Evolutionary conservation across 1,140 invertebrate genomes (phyloP).

Genomic region (Trypoxylus dichotomus): DNA sequence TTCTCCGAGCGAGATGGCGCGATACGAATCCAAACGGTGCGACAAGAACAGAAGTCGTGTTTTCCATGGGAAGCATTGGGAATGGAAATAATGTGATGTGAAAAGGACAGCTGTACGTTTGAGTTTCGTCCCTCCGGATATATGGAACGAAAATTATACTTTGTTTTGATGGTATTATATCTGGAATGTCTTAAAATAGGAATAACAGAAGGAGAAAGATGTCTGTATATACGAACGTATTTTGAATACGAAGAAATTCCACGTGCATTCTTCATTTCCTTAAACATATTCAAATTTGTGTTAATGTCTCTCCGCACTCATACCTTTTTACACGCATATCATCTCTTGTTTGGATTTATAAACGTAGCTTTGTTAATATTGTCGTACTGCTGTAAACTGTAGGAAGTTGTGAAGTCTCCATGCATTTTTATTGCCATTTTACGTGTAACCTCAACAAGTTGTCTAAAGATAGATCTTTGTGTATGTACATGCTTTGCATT

Average conservation of each 20-base stretch:
- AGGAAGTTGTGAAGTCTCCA: neutral
- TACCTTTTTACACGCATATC: neutral
- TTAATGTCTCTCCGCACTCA: neutral
- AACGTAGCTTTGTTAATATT: neutral
- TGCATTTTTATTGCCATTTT: slow-evolving; percentile 1
- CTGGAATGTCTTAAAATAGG: slow-evolving; percentile 27
- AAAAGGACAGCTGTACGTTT: slow-evolving; percentile 26
- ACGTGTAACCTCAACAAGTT: neutral
- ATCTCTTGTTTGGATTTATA: too few species aligned
- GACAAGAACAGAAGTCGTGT: neutral
- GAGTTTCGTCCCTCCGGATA: slow-evolving; percentile 27
- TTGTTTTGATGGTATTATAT: slow-evolving; percentile 29
- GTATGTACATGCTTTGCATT: neutral
- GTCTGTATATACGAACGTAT: neutral
- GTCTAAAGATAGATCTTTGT: neutral
- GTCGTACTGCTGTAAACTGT: neutral
- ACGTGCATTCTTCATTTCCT: neutral
- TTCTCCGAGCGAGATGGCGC: slow-evolving; percentile 31
- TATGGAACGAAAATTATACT: slow-evolving; percentile 29
- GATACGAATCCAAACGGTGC: neutral
- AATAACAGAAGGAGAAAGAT: slow-evolving; percentile 18
- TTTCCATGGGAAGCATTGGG: slow-evolving; percentile 23
- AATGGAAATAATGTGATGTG: slow-evolving; percentile 29
- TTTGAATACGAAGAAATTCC: neutral
- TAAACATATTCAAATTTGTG: neutral